phyloP scores from a whole-genome alignment of 2,797 vertebrate species.

The Spinus olivaceus region DNA sequence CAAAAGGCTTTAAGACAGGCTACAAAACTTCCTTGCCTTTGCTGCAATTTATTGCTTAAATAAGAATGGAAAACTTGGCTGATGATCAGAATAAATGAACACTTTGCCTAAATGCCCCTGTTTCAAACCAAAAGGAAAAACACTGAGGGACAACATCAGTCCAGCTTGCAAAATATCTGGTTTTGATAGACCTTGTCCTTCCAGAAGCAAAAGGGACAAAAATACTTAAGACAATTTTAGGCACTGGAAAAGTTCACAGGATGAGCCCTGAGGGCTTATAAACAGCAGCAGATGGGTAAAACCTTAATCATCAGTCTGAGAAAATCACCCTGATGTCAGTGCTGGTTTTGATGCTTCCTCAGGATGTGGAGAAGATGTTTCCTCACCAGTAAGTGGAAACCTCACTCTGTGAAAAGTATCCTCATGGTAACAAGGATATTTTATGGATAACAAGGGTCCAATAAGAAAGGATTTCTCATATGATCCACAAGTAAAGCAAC shows the following conservation, averaged over 20 bases:
- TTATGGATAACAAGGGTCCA: not conserved
- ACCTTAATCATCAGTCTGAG: not conserved
- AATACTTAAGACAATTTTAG: not conserved
- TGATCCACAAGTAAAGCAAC: not conserved
- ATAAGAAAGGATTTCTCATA: not conserved
- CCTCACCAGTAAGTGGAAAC: not conserved
- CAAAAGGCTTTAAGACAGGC: not conserved
- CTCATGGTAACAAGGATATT: not conserved
- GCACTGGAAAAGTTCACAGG: not conserved
- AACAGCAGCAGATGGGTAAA: slow-evolving; percentile 11
- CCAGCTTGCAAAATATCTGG: not conserved
- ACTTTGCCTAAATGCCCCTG: not conserved
- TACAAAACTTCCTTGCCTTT: not conserved
- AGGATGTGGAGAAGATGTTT: not conserved
- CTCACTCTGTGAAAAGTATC: not conserved
- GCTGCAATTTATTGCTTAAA: not conserved
- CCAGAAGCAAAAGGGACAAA: not conserved
- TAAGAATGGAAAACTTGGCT: not conserved
- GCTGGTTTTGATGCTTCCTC: not conserved
- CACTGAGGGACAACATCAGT: not conserved
- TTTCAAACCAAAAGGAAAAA: not conserved
- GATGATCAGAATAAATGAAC: not conserved
- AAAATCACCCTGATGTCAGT: slow-evolving; percentile 23
- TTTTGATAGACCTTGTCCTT: not conserved
- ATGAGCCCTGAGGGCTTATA: not conserved